phyloP scores from a whole-genome alignment of 1,140 invertebrate species.

The Euwallacea similis region DNA sequence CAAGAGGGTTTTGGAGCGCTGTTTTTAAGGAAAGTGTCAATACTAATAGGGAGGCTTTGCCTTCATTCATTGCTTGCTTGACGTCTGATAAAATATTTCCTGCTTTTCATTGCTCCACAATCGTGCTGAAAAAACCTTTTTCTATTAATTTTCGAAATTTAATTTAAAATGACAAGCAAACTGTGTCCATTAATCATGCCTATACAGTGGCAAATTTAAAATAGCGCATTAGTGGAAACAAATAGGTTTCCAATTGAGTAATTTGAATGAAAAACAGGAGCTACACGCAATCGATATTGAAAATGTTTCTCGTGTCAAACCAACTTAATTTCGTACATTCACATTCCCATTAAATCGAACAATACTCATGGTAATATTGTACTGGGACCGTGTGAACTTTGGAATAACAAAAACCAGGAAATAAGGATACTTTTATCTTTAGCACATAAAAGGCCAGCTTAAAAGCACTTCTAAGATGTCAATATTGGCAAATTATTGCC shows the following conservation, averaged over 20 bases:
- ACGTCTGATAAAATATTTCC: neutral
- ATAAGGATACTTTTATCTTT: too few species aligned
- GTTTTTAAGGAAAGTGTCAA: slow-evolving; percentile 27
- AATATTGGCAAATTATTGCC: too few species aligned
- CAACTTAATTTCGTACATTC: neutral
- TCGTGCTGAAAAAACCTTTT: too few species aligned
- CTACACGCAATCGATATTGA: neutral
- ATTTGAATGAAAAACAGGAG: neutral
- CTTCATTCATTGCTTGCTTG: slow-evolving; percentile 14
- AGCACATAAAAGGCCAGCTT: too few species aligned
- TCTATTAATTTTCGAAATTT: neutral
- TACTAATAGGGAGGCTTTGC: slow-evolving; percentile 12
- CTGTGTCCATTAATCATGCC: neutral
- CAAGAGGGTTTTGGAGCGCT: slow-evolving; percentile 22
- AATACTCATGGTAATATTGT: neutral
- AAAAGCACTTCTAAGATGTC: too few species aligned
- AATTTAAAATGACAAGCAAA: neutral
- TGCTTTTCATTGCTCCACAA: neutral
- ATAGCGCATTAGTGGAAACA: neutral
- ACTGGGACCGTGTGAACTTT: neutral
- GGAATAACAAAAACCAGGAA: too few species aligned
- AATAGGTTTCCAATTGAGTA: slow-evolving; percentile 1
- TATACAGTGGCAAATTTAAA: neutral
- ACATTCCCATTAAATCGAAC: neutral
- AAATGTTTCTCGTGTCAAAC: neutral